Percentiles rank a stretch among this genome's conserved stretches.
Evolutionary conservation across 2,888 invertebrate species (phyloP).

Genomic region (Choristoneura rosaceana): DNA sequence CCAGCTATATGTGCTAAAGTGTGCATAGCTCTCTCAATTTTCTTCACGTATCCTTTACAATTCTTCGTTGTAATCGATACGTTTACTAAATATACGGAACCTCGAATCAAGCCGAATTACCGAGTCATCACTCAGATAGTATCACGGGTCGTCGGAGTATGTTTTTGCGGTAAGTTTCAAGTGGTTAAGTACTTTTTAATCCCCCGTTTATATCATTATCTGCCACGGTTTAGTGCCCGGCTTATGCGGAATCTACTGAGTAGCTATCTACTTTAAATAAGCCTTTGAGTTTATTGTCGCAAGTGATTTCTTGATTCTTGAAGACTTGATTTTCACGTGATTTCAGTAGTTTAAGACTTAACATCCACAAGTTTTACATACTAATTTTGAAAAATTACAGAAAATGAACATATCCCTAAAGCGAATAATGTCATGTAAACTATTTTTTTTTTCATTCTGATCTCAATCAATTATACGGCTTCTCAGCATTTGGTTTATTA

Average conservation of each 20-base stretch:
- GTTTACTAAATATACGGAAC: constrained; percentile 91
- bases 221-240: constrained; percentile 2
- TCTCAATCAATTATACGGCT: too few species aligned
- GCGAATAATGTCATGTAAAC: too few species aligned
- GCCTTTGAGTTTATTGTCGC: neutral
- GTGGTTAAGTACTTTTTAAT: constrained; percentile 31
- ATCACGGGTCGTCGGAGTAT: constrained; percentile 69
- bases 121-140: constrained; percentile 56
- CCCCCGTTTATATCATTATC: constrained; percentile 10
- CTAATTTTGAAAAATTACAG: too few species aligned
- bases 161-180: constrained; percentile 69
- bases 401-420: too few species aligned
- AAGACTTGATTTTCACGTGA: constrained; percentile 1
- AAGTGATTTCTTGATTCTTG: neutral
- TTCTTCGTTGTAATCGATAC: constrained; percentile 97
- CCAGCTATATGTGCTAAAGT: constrained; percentile 92
- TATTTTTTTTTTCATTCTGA: too few species aligned
- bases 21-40: constrained; percentile 94
- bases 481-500: too few species aligned
- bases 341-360: neutral
- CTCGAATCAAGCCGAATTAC: constrained; percentile 85
- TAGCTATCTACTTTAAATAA: neutral
- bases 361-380: too few species aligned
- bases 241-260: constrained; percentile 11
- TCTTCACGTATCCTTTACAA: constrained; percentile 96